These are phyloP conservation scores for Kuschelorhynchus macadamiae DNA, from an alignment of 2,888 invertebrate genomes.

Conservation along the genomic window DNA sequence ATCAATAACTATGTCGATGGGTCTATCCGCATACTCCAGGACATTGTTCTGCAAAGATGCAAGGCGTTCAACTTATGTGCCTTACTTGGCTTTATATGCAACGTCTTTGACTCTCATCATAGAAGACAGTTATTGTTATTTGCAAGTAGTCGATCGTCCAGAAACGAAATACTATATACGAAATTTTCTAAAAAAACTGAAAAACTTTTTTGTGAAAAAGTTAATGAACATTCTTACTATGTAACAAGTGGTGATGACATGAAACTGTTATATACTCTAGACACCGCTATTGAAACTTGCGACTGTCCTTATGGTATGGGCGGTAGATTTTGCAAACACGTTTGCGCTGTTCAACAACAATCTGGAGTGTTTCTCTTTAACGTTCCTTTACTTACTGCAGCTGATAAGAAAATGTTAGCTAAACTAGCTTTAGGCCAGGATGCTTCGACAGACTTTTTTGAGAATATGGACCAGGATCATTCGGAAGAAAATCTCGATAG, in stretches of 20 bases:
- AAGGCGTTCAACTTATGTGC: slow-evolving; percentile 12
- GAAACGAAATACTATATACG: slow-evolving; percentile 13
- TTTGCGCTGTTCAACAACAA: slow-evolving; percentile 16
- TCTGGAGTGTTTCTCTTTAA: slow-evolving; percentile 15
- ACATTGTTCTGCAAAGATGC: slow-evolving; percentile 4
- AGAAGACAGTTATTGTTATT: slow-evolving; percentile 24
- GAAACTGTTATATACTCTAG: neutral
- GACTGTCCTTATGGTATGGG: slow-evolving; percentile 7
- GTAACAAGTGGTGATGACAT: slow-evolving; percentile 14
- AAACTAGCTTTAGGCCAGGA: slow-evolving; percentile 10
- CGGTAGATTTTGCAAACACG: neutral
- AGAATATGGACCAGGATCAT: slow-evolving; percentile 15
- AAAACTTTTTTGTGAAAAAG: slow-evolving; percentile 21
- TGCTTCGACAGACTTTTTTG: slow-evolving; percentile 15
- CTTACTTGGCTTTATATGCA: slow-evolving; percentile 14
- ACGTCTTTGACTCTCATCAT: slow-evolving; percentile 21
- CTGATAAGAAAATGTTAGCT: slow-evolving; percentile 18
- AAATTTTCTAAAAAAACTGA: slow-evolving; percentile 12
- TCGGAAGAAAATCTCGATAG: slow-evolving; percentile 11
- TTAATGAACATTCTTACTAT: slow-evolving; percentile 14
- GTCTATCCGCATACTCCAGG: slow-evolving; percentile 8
- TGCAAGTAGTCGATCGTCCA: slow-evolving; percentile 14
- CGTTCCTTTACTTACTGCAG: slow-evolving; percentile 14
- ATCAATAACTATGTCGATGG: slow-evolving; percentile 6
- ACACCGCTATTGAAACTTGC: neutral